These are phyloP conservation scores for Grammomys dolichurus DNA, from an alignment of 2,113 vertebrate species.

Conservation along the genomic window DNA sequence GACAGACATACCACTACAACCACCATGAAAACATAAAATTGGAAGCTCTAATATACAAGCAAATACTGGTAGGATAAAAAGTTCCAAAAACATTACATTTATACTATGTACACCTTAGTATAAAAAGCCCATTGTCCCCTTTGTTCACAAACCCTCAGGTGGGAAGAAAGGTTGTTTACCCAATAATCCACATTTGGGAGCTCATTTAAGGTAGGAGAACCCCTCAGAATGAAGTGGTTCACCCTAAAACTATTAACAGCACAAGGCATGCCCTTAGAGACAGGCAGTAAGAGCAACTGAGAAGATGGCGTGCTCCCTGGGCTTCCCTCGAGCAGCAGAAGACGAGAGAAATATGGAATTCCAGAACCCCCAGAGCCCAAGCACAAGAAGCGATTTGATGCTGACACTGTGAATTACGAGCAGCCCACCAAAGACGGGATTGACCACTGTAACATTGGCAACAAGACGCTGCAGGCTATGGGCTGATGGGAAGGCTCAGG, in stretches of 20 bases:
- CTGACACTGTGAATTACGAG: slow-evolving; percentile 96
- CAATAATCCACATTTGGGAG: slow-evolving; percentile 71
- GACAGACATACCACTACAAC: neutral
- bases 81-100: slow-evolving; percentile 70
- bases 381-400: slow-evolving; percentile 96
- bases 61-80: neutral
- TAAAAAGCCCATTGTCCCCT: slow-evolving; percentile 78
- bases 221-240: slow-evolving; percentile 83
- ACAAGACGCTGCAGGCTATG: slow-evolving; percentile 99
- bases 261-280: slow-evolving; percentile 79
- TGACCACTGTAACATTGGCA: slow-evolving; percentile 98
- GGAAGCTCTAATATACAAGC: neutral
- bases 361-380: slow-evolving; percentile 97
- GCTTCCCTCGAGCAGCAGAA: slow-evolving; percentile 92
- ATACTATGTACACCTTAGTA: slow-evolving; percentile 86
- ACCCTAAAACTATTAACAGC: slow-evolving; percentile 78
- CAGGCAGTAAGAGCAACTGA: slow-evolving; percentile 78
- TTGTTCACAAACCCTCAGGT: slow-evolving; percentile 79
- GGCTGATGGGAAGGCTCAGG: slow-evolving; percentile 99
- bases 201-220: slow-evolving; percentile 68
- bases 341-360: slow-evolving; percentile 98
- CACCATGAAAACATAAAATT: neutral
- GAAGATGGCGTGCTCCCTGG: slow-evolving; percentile 46
- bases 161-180: slow-evolving; percentile 67
- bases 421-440: slow-evolving; percentile 99